Evolutionary conservation across 2,113 vertebrate species (phyloP), one percentile per base, ranked within the genome.

Genomic region (Rhinichthys klamathensis): DNA sequence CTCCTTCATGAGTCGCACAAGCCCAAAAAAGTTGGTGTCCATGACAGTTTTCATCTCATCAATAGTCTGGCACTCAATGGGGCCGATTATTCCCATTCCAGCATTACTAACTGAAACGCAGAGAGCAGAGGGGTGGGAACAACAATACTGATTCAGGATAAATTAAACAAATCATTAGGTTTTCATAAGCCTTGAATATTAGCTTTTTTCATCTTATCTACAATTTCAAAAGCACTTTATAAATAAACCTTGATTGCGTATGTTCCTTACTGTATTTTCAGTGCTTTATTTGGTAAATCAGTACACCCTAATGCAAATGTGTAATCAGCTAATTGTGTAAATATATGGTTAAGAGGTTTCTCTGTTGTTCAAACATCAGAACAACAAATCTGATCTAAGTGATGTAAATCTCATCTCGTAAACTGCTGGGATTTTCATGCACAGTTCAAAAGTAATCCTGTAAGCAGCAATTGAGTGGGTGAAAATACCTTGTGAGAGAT

Each of bases 21-120:
- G 86, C 25, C 96, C 96, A 0, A 97, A 96, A 92, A 97, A 96
- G 91, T 97, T 97, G 88, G 96, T 97, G 83, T 97, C 96, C 96
- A 97, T 96, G 84, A 97, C 94, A 0, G 87, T 92, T 89, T 94
- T 96, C 95, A 97, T 97, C 87, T 97, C 96, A 1, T 96, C 94
- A 0, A 97, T 93, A 25, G 92, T 94, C 88, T 96, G 96, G 88
- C 96, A 97, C 88, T 97, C 96, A 30, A 97, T 95, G 13, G 96
- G 96, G 49, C 96, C 96, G 82, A 96, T 96, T 83, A 97, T 92
- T 25, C 96, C 96, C 93, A 96, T 93, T 70, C 96, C 96, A 84
- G 96, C 96, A 88, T 97, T 97, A 86, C 96, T 97, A 67, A 97
- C 96, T 97, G 90, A 23, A 76, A 87, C 10, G 89, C 30, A 58